These are phyloP conservation scores for Priocnemis perturbator DNA, from an alignment of 2,888 invertebrate species.

Conservation along the genomic window DNA sequence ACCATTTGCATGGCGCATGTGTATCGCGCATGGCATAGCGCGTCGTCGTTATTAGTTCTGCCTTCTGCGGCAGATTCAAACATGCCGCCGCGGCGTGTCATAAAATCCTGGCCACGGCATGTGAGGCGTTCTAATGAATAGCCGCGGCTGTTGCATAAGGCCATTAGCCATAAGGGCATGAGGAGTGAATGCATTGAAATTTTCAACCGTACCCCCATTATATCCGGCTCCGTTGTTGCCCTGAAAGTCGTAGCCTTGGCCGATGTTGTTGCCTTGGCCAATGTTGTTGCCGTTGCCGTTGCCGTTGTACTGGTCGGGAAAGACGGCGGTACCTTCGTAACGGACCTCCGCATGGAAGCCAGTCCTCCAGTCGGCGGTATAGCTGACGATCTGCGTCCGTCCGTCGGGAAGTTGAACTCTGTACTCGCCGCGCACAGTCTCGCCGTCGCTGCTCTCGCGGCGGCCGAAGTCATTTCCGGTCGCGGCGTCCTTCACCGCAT, in stretches of 20 bases:
- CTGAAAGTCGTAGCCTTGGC: conserved; percentile 51
- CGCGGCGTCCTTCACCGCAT: conserved; percentile 86
- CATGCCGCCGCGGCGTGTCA: not conserved
- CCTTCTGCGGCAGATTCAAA: no score
- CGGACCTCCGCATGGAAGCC: conserved; percentile 88
- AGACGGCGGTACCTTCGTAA: conserved; percentile 84
- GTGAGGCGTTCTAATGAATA: not conserved
- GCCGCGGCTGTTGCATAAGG: no score
- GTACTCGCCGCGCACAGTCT: conserved; percentile 81
- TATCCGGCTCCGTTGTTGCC: conserved; percentile 46
- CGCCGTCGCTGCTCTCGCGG: conserved; percentile 84
- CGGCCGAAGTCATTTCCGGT: conserved; percentile 85
- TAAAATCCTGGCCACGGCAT: not conserved
- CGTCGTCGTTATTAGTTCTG: no score
- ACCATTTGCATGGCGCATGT: no score
- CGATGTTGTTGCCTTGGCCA: conserved; percentile 53
- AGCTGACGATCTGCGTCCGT: conserved; percentile 82
- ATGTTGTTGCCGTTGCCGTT: conserved; percentile 69
- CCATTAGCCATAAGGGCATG: not conserved
- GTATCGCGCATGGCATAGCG: no score
- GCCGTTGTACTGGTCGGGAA: conserved; percentile 78
- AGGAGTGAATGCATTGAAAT: conserved; percentile 6
- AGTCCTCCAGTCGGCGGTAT: conserved; percentile 87
- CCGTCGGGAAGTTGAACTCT: conserved; percentile 80
- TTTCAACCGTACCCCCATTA: conserved; percentile 44